phyloP scores from a whole-genome alignment of 2,113 vertebrate species.

The Petrocephalus zakoni region DNA sequence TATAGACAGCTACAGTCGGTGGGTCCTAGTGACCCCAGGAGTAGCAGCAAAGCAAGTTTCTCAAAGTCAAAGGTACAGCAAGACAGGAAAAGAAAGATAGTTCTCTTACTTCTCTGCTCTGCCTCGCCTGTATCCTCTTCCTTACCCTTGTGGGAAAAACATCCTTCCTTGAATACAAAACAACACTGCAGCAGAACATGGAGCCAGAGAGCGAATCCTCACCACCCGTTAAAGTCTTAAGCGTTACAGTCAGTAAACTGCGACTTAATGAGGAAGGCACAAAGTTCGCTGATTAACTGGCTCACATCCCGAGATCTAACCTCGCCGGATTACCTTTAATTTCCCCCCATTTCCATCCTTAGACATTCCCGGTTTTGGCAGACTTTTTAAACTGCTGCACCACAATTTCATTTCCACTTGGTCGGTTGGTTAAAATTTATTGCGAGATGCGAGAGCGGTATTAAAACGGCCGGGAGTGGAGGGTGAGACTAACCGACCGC shows the following conservation, averaged over 20 bases:
- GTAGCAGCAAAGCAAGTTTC: neutral
- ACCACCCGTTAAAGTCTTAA: neutral
- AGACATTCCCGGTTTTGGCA: neutral
- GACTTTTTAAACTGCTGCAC: neutral
- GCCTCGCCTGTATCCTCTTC: neutral
- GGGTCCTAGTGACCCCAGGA: neutral
- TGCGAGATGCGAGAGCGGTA: neutral
- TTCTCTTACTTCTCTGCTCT: neutral
- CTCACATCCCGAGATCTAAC: neutral
- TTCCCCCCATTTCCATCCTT: neutral
- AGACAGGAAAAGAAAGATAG: neutral
- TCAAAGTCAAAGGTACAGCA: conserved; percentile 14
- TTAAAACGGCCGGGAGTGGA: neutral
- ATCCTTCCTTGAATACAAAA: neutral
- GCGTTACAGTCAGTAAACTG: conserved; percentile 4
- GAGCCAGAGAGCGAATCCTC: neutral
- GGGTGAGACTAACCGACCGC: neutral
- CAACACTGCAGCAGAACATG: neutral
- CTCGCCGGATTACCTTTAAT: neutral
- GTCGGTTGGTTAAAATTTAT: neutral
- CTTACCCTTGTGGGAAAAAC: neutral
- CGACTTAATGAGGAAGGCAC: conserved; percentile 6
- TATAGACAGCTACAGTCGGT: neutral
- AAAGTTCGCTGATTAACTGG: neutral
- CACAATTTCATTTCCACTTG: neutral